Percentiles rank a stretch among this genome's conserved stretches.
phyloP scores from a whole-genome alignment of 2,888 invertebrate genomes.

The Tetropium fuscum region DNA sequence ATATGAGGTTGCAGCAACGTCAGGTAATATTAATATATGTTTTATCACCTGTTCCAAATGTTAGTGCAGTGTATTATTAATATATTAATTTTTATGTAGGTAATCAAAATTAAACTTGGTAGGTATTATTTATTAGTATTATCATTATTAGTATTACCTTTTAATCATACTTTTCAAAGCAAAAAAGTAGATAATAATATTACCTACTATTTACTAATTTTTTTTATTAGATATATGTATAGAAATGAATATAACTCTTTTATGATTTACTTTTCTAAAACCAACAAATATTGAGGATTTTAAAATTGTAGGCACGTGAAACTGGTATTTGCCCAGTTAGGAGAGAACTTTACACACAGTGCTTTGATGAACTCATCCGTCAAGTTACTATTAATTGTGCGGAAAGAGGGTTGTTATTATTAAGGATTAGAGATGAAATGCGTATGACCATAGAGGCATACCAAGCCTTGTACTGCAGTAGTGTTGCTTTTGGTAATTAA shows the following conservation, averaged over 20 bases:
- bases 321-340: constrained; percentile 97
- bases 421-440: constrained; percentile 95
- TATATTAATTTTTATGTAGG: too few relatives aligned
- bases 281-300: neutral
- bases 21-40: constrained; percentile 49
- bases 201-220: too few relatives aligned
- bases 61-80: too few relatives aligned
- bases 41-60: neutral
- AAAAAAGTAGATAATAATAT: too few relatives aligned
- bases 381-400: constrained; percentile 98
- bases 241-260: too few relatives aligned
- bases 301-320: constrained; percentile 80
- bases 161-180: too few relatives aligned
- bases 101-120: too few relatives aligned
- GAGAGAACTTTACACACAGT: constrained; percentile 94
- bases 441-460: constrained; percentile 97
- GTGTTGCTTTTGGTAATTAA: constrained; percentile 87
- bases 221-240: too few relatives aligned
- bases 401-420: constrained; percentile 92
- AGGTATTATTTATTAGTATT: too few relatives aligned
- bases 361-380: constrained; percentile 93
- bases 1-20: constrained; percentile 71
- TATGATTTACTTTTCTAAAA: neutral
- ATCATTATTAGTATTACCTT: too few relatives aligned
- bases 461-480: constrained; percentile 96